Base-by-base conservation (phyloP, 2,113 vertebrate genomes). In the Atherinomorus stipes region DNA sequence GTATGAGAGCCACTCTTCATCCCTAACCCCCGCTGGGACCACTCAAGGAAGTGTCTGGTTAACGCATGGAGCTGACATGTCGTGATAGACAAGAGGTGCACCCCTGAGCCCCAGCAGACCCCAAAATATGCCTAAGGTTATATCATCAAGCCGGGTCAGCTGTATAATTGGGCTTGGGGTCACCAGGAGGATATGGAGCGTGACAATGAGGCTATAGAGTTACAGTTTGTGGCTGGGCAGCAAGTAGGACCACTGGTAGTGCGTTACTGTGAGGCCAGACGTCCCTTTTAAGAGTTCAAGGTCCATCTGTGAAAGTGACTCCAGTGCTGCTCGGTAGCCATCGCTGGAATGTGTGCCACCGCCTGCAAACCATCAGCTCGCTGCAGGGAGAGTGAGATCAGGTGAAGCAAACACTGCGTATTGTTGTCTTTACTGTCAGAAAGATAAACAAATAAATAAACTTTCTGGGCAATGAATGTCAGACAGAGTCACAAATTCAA, bases 41-140 rank as follows among this genome's bases (percentile, higher is more conserved):
- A 88, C 88, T 92, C 88, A 89, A 89, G 92, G 88, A 93, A 93
- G 89, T 91, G 88, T 87, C 94, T 93, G 92, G 88, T 93, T 94
- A 93, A 89, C 85, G 23, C 88, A 80, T 80, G 52, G 77, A 70
- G 80, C 78, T 90, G 92, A 92, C 92, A 89, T 73, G 85, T 83
- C 84, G 80, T 91, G 92, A 93, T 85, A 82, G 91, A 92, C 90
- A 90, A 72, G 83, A 86, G 78, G 81, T 86, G 76, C 73, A 89
- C 81, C 89, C 78, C 77, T 75, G 85, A 83, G 88, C 81, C 85
- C 77, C 60, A 50, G 53, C 78, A 90, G 84, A 81, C 90, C 77
- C 79, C 66, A 85, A 89, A 91, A 88, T 74, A 86, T 78, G 60
- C 83, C 84, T 87, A 88, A 91, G 93, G 93, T 93, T 94, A 93